Percentiles rank a stretch among this genome's conserved stretches.
Conservation (phyloP, 2,888 invertebrate genomes). For the Piscicola geometra region DNA sequence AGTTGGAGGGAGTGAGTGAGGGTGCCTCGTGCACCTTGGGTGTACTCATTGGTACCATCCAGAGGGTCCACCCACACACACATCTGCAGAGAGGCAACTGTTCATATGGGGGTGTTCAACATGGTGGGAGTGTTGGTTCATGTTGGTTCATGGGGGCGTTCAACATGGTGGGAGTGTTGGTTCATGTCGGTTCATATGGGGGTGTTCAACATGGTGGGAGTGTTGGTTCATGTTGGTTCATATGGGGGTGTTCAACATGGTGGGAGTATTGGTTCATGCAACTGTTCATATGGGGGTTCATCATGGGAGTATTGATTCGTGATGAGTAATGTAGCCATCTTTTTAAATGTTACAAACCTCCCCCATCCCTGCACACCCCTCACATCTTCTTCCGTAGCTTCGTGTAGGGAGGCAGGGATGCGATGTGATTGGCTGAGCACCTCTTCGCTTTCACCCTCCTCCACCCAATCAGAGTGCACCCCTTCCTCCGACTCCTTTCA, state of each 20-base stretch:
- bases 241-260: too few species aligned
- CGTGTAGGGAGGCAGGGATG: constrained; percentile 60
- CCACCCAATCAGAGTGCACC: constrained; percentile 71
- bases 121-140: too few species aligned
- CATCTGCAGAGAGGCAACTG: constrained; percentile 37
- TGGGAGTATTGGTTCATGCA: too few species aligned
- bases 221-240: not conserved
- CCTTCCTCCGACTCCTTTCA: constrained; percentile 47
- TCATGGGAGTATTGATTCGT: too few species aligned
- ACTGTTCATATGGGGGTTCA: too few species aligned
- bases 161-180: too few species aligned
- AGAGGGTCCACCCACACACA: constrained; percentile 84
- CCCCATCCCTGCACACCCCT: constrained; percentile 44
- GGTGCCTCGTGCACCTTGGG: too few species aligned
- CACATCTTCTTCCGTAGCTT: constrained; percentile 69
- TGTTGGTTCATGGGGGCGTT: too few species aligned
- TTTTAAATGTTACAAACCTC: constrained; percentile 91
- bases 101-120: too few species aligned
- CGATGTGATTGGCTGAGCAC: constrained; percentile 59
- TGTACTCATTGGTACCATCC: constrained; percentile 95
- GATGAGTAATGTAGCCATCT: too few species aligned
- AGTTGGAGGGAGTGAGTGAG: too few species aligned
- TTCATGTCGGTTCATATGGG: not conserved
- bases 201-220: too few species aligned
- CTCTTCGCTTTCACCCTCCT: constrained; percentile 68